Percentiles rank a stretch among this genome's conserved stretches.
phyloP scores from a whole-genome alignment of 2,888 invertebrate species.

The Drosophila dives region DNA sequence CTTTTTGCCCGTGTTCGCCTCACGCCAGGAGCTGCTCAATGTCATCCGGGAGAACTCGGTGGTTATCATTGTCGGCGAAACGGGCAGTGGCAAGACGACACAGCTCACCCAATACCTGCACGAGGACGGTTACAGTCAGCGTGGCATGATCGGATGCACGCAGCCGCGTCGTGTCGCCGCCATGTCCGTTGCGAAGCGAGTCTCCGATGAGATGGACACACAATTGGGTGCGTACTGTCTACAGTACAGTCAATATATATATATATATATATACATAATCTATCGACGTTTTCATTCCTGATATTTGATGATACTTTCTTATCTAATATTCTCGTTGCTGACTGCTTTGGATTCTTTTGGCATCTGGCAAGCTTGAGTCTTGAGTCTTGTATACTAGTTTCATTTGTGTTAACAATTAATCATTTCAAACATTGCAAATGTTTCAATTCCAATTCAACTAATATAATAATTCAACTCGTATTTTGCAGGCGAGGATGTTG shows the following conservation, averaged over 20 bases:
- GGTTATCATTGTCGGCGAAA: conserved; percentile 94
- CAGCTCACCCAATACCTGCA: conserved; percentile 98
- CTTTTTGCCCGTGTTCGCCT: conserved; percentile 97
- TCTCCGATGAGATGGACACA: conserved; percentile 98
- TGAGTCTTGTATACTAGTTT: background rate
- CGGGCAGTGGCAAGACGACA: conserved; percentile 92
- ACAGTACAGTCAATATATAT: background rate
- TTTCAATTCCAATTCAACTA: background rate
- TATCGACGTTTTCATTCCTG: background rate
- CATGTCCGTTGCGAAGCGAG: conserved; percentile 99
- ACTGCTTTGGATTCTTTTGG: background rate
- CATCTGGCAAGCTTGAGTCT: background rate
- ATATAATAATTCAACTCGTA: background rate
- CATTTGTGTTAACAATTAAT: background rate
- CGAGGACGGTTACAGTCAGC: conserved; percentile 97
- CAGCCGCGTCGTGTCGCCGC: conserved; percentile 99
- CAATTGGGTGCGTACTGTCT: conserved; percentile 88
- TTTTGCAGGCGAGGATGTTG: conserved; percentile 92
- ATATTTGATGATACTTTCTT: background rate
- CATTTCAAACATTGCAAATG: background rate
- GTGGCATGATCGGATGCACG: conserved; percentile 98
- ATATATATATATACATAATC: background rate
- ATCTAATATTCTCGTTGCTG: background rate
- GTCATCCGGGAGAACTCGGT: conserved; percentile 97
- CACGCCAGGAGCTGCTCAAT: conserved; percentile 95